These are phyloP conservation scores for Leistus spinibarbis DNA, from an alignment of 2,888 invertebrate genomes.

Conservation along the genomic window DNA sequence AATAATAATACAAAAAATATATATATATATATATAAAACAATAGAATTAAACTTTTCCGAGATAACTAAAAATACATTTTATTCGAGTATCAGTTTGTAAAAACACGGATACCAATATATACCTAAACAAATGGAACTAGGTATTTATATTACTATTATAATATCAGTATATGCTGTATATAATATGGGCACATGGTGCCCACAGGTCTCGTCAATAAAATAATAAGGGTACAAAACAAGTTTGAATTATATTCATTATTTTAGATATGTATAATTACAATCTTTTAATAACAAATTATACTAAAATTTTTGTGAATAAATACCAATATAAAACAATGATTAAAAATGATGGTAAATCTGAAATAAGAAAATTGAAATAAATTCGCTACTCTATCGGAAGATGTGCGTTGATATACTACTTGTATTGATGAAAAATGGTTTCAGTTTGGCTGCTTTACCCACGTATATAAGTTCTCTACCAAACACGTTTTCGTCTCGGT, in stretches of 20 bases:
- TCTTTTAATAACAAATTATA: background rate
- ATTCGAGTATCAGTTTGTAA: background rate
- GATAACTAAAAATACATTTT: background rate
- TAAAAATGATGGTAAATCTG: background rate
- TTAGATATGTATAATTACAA: background rate
- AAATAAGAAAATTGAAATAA: background rate
- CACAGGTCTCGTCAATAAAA: background rate
- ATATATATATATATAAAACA: too few species aligned
- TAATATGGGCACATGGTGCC: too few species aligned
- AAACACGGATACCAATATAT: background rate
- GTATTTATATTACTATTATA: background rate
- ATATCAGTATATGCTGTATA: too few species aligned
- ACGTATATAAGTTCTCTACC: too few species aligned
- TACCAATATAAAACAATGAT: background rate
- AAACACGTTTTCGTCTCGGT: background rate
- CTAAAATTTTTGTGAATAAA: background rate
- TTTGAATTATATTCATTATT: background rate
- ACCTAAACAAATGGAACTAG: too few species aligned
- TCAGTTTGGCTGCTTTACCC: background rate
- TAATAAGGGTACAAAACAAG: background rate
- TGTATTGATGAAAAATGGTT: background rate
- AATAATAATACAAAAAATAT: background rate
- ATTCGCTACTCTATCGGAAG: background rate
- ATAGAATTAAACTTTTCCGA: background rate
- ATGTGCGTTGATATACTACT: background rate